Base-by-base conservation (phyloP, 2,113 vertebrate species). In the Verasper variegatus region DNA sequence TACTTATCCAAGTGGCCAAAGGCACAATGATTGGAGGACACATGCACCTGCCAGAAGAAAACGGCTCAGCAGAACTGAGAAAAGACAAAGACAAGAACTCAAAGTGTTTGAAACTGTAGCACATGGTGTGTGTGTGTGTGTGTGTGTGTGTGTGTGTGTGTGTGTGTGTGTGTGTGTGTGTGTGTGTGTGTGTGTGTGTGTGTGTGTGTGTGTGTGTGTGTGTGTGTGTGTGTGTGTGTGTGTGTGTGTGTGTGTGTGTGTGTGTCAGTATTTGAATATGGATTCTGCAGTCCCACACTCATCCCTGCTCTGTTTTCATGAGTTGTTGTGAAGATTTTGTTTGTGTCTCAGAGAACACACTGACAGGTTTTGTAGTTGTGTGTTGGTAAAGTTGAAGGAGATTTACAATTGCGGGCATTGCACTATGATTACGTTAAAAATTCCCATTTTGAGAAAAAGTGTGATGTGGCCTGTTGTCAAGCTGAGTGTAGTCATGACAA, bases 281-380 rank as follows among this genome's bases (percentile, higher is more conserved):
- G 47, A 15, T 40, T 52, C 56, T 81, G 40, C 42, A 58, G 71
- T 56, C 57, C 51, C 60, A 76, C 59, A 54, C 52, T 65, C 68
- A 69, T 55, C 47, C 27, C 40, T 63, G 67, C 67, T 80, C 79
- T 67, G 55, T 55, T 70, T 70, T 17, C 12, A 66, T 62, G 68
- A 68, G 24, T n/a, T 52, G 27, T 63, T 51, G 27, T 63, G 21
- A 40, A 14, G 78, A 65, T 45, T 31, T 68, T 31, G 47, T 51
- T 51, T 52, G 40, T 76, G 72, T 79, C 62, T 76, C 35, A 63
- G 27, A 76, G 70, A 69, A 49, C 51, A 64, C 49, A 55, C 45
- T 59, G 62, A 35, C 13, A 8, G 37, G 68, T 35, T 70, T 81
- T 73, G 47, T 65, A 56, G 37, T 45, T 61, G 45, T 60, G 13